Evolutionary conservation across 2,113 vertebrate genomes (phyloP), one percentile per base, ranked within the genome.

Genomic region (Lampris megalopsis): DNA sequence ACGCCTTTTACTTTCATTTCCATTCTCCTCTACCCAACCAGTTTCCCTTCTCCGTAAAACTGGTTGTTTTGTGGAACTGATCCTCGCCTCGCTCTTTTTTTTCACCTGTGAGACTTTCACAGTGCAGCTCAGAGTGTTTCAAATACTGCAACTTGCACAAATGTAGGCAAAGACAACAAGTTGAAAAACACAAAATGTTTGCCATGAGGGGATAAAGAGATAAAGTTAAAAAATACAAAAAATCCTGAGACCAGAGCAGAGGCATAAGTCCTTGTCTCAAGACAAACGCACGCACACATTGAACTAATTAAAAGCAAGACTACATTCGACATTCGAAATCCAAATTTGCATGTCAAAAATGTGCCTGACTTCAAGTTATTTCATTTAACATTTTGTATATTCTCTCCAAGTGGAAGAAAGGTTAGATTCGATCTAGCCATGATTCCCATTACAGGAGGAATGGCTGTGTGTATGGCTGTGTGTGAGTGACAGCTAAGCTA

Each of bases 261-360:
- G 24, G 24, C 24, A 24, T 24, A 24, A 24, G 24, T 24, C 24
- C 24, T 24, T 24, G 24, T 24, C 24, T 24, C 24, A 56, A 73
- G 45, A 68, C 59, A 50, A 43, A 67, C 59, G 56, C 11, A 64
- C 57, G 54, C 40, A 42, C 67, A 45, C 49, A 53, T 47, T 52
- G 52, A 47, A 61, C n/a, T 65, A 71, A 83, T 83, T 69, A 71
- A 53, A 42, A 57, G 69, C 80, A 79, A 62, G 4, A 0, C 56
- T 1, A 41, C 24, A 24, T 24, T 24, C 24, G 24, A 24, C 24
- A 24, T 24, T 24, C 24, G 24, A 24, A 24, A 24, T 24, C 24
- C 24, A 24, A 24, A 24, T 24, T 24, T 24, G 24, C 24, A 24
- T 24, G 24, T 24, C 24, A 24, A 24, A 24, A 24, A 24, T 24